Conservation (phyloP, 2,797 vertebrate species). For the Amblyraja radiata region DNA sequence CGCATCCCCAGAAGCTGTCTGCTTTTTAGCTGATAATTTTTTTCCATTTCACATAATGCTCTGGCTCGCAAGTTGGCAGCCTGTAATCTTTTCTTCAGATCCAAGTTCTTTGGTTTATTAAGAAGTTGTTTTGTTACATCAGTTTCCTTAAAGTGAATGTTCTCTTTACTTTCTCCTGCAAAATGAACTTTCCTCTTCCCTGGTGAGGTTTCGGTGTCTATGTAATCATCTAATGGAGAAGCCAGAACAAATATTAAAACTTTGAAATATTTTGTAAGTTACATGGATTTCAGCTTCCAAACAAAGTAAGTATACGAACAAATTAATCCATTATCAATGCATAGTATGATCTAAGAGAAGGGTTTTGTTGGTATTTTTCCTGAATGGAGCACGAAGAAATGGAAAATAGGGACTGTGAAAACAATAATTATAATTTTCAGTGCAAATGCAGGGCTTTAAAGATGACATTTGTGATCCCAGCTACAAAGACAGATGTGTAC, state of each 20-base stretch:
- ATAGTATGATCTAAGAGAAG: background rate
- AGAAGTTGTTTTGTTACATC: constrained; percentile 45
- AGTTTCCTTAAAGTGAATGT: constrained; percentile 45
- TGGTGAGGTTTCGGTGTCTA: constrained; percentile 54
- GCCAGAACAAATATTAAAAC: constrained; percentile 41
- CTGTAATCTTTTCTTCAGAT: constrained; percentile 68
- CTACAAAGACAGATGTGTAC: too few species aligned
- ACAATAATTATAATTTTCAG: background rate
- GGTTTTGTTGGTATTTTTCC: background rate
- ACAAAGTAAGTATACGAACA: background rate
- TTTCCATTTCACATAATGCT: constrained; percentile 67
- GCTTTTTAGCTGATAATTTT: constrained; percentile 68
- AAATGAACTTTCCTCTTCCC: constrained; percentile 83
- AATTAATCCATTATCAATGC: background rate
- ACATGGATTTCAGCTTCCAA: background rate
- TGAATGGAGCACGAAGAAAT: background rate
- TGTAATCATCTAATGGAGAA: constrained; percentile 53
- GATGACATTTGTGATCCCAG: too few species aligned
- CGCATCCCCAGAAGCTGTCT: constrained; percentile 78
- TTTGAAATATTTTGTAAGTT: background rate
- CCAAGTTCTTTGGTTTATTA: constrained; percentile 50
- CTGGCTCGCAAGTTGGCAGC: constrained; percentile 63
- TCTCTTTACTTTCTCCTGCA: constrained; percentile 70
- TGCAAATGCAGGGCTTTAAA: too few species aligned
- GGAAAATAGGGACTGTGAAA: background rate